phyloP scores from a whole-genome alignment of 2,797 vertebrate species.

The Sebastes flavidus region DNA sequence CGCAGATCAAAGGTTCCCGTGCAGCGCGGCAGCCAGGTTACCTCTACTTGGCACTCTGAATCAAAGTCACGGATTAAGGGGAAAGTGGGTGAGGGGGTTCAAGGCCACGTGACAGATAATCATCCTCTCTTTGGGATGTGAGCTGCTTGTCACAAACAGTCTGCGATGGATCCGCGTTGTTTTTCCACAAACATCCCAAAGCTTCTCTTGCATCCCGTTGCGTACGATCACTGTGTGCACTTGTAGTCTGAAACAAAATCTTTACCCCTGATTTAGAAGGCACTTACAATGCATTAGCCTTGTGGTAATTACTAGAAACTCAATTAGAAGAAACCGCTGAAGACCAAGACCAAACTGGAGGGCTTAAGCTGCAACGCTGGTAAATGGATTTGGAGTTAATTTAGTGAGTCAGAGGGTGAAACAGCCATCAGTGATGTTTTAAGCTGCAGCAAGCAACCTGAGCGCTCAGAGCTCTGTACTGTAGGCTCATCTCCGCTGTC shows the following conservation, averaged over 20 bases:
- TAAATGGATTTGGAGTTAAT: constrained; percentile 82
- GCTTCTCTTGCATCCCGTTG: constrained; percentile 42
- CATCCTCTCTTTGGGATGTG: constrained; percentile 35
- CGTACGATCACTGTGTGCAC: constrained; percentile 56
- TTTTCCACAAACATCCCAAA: constrained; percentile 27
- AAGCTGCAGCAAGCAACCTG: constrained; percentile 71
- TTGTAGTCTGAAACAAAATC: constrained; percentile 80
- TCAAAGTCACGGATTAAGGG: constrained; percentile 70
- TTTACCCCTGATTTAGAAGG: constrained; percentile 83
- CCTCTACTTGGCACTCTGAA: constrained; percentile 57
- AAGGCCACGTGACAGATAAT: constrained; percentile 24
- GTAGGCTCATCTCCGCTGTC: constrained; percentile 51
- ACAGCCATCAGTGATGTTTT: constrained; percentile 78
- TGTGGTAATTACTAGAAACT: constrained; percentile 85
- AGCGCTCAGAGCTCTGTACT: constrained; percentile 47
- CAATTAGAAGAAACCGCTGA: constrained; percentile 82
- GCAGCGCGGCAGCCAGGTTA: constrained; percentile 63
- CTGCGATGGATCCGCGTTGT: constrained; percentile 6
- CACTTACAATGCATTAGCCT: constrained; percentile 84
- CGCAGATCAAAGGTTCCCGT: constrained; percentile 57
- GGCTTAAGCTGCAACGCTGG: constrained; percentile 79
- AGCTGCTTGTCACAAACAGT: constrained; percentile 32
- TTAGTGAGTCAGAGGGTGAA: constrained; percentile 82
- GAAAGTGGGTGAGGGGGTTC: constrained; percentile 10
- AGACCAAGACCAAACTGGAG: constrained; percentile 78